These are phyloP conservation scores for Kryptopterus vitreolus DNA, from an alignment of 2,797 vertebrate species.

Conservation along the genomic window DNA sequence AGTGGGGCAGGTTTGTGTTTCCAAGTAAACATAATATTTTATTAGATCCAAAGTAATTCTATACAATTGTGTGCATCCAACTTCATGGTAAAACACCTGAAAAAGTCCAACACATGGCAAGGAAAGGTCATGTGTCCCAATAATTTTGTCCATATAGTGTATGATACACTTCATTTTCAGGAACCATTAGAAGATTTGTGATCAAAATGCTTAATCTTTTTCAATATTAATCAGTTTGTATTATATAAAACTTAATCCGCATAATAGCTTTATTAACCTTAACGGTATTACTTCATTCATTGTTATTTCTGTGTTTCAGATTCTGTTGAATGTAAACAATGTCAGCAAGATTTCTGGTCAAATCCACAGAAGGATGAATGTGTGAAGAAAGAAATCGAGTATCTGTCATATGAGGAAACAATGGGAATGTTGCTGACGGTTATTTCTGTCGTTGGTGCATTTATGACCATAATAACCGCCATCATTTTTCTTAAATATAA, in stretches of 20 bases:
- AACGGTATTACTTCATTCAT: constrained; percentile 24
- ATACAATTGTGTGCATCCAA: too few species aligned
- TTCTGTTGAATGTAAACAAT: constrained; percentile 70
- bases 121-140: too few species aligned
- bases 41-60: too few species aligned
- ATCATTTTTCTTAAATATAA: constrained; percentile 64
- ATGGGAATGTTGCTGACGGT: constrained; percentile 66
- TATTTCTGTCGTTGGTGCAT: constrained; percentile 66
- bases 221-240: background rate
- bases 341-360: constrained; percentile 71
- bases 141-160: too few species aligned
- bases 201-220: too few species aligned
- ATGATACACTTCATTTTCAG: background rate
- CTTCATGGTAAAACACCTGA: too few species aligned
- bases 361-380: constrained; percentile 69
- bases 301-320: constrained; percentile 64
- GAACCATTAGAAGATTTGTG: background rate
- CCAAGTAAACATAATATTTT: too few species aligned
- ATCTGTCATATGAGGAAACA: constrained; percentile 65
- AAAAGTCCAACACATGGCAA: too few species aligned
- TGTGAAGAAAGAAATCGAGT: constrained; percentile 68
- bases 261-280: background rate
- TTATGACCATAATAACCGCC: constrained; percentile 60
- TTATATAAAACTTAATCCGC: background rate
- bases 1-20: too few species aligned